A percentile compares a stretch with the other conserved stretches of the same genome.
Conservation (phyloP, 2,888 invertebrate species). For the Acanthosepion lycidas region DNA sequence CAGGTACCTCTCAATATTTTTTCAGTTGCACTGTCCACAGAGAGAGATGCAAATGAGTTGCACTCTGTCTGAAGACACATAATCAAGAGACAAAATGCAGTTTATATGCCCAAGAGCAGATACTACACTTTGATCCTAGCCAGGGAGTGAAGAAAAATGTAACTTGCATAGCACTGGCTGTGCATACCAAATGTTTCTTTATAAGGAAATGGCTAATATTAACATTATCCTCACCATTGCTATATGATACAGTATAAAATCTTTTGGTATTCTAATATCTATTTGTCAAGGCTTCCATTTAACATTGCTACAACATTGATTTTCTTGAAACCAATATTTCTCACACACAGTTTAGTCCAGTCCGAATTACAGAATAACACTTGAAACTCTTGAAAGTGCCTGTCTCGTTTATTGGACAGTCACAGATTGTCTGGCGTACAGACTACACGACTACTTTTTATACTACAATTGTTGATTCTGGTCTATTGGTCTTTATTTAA, state of each 20-base stretch:
- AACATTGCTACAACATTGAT: background rate
- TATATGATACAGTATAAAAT: background rate
- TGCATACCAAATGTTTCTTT: too few species aligned
- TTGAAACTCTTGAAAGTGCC: background rate
- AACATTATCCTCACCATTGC: too few species aligned
- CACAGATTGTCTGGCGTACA: background rate
- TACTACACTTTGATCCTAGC: too few species aligned
- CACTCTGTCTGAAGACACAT: too few species aligned
- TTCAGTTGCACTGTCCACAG: too few species aligned
- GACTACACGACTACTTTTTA: background rate
- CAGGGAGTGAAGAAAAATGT: too few species aligned
- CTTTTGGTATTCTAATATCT: background rate
- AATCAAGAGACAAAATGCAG: too few species aligned
- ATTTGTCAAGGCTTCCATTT: background rate
- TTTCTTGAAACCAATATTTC: background rate
- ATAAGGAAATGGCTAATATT: too few species aligned
- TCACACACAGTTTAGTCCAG: background rate
- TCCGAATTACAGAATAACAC: background rate
- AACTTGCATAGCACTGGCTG: too few species aligned
- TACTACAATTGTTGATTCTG: background rate
- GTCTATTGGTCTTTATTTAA: background rate
- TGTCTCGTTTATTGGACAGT: background rate
- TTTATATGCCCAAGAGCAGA: too few species aligned
- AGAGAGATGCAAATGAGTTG: too few species aligned
- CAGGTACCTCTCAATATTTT: too few species aligned